phyloP scores from a whole-genome alignment of 2,888 invertebrate species.

The Eudasyphora cyanicolor region DNA sequence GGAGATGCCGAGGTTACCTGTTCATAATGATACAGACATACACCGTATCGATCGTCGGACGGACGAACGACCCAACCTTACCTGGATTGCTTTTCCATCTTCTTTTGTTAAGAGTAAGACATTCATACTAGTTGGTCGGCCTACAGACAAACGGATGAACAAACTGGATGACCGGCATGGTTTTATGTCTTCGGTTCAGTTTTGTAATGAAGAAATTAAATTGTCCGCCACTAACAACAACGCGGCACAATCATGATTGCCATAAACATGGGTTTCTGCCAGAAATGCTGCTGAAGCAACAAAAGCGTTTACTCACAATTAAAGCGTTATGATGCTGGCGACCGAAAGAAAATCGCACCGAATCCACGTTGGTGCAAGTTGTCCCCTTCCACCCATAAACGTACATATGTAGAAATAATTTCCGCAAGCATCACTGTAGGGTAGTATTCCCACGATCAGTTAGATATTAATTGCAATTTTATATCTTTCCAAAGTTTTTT shows the following conservation, averaged over 20 bases:
- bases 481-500: too few relatives aligned
- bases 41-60: not conserved
- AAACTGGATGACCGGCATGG: slow-evolving; percentile 2
- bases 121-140: slow-evolving; percentile 51
- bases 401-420: too few relatives aligned
- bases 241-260: not conserved
- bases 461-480: too few relatives aligned
- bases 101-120: slow-evolving; percentile 50
- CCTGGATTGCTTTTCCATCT: slow-evolving; percentile 40
- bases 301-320: not conserved
- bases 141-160: slow-evolving; percentile 8
- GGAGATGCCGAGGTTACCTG: slow-evolving; percentile 44
- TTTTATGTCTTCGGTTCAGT: slow-evolving; percentile 30
- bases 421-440: too few relatives aligned
- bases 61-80: slow-evolving; percentile 24
- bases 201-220: slow-evolving; percentile 61
- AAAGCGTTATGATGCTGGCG: not conserved
- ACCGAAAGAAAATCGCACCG: not conserved
- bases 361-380: too few relatives aligned
- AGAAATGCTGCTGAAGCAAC: not conserved
- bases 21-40: slow-evolving; percentile 29
- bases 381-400: too few relatives aligned
- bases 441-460: too few relatives aligned
- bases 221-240: slow-evolving; percentile 20
- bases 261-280: not conserved